These are phyloP conservation scores for Drosophila nr. perissopoda DNA, from an alignment of 2,888 invertebrate species.

Conservation along the genomic window DNA sequence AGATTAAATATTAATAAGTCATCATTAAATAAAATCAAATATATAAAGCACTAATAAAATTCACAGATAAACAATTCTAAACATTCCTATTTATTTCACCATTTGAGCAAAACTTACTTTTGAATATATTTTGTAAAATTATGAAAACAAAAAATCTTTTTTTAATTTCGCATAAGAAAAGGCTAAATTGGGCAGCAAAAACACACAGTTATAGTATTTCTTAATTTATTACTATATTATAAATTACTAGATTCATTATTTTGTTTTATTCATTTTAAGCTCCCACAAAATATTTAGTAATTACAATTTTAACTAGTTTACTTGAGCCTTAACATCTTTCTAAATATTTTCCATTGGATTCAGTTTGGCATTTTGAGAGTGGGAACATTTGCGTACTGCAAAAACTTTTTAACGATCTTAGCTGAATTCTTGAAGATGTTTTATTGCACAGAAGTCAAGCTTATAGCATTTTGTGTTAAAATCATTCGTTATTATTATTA, in stretches of 20 bases:
- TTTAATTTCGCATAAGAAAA: not conserved
- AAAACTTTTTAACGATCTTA: not conserved
- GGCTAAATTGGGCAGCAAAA: not conserved
- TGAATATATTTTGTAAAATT: not conserved
- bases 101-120: no score
- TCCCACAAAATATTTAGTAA: not conserved
- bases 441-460: not conserved
- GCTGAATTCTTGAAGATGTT: not conserved
- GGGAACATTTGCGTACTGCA: not conserved
- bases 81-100: not conserved
- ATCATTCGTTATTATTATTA: not conserved
- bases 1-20: not conserved
- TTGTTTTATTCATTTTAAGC: not conserved
- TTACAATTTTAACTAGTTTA: not conserved
- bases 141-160: not conserved
- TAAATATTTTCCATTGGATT: not conserved
- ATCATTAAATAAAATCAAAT: not conserved
- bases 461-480: not conserved
- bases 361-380: not conserved
- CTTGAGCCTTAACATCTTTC: not conserved
- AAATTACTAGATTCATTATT: fast-evolving
- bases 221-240: no score
- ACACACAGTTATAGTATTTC: not conserved
- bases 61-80: not conserved
- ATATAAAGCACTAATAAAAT: not conserved